Evolutionary conservation across 1,140 invertebrate genomes (phyloP).

Genomic region (Drosophila tsacasi): DNA sequence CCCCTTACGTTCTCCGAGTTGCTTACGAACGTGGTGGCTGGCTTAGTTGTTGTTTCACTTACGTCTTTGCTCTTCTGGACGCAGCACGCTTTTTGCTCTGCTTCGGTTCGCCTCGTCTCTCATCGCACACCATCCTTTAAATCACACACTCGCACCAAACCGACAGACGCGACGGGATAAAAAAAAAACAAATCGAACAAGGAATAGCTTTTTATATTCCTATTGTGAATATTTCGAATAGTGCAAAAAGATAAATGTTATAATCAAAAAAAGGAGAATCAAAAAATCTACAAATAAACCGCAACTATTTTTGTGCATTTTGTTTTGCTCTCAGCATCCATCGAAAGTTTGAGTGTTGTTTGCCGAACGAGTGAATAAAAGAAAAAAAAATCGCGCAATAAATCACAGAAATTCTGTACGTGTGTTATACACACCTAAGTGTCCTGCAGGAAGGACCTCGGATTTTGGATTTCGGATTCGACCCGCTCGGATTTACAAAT

Average conservation of each 20-base stretch:
- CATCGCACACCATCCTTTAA: slow-evolving; percentile 24
- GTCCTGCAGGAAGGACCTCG: slow-evolving; percentile 66
- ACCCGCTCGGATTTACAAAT: slow-evolving; percentile 15
- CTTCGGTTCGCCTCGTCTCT: slow-evolving; percentile 49
- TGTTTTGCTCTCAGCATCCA: slow-evolving; percentile 40
- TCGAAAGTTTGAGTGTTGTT: slow-evolving; percentile 12
- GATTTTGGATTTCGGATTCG: slow-evolving; percentile 19
- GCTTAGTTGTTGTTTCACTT: slow-evolving; percentile 21
- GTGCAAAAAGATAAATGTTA: slow-evolving; percentile 18
- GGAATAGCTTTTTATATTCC: slow-evolving; percentile 40
- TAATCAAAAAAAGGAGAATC: slow-evolving; percentile 8
- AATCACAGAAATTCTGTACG: slow-evolving; percentile 57
- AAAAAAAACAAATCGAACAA: slow-evolving; percentile 39
- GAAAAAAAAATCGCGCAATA: slow-evolving; percentile 28
- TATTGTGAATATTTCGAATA: slow-evolving; percentile 33
- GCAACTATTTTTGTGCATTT: slow-evolving; percentile 43
- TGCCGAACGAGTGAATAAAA: slow-evolving; percentile 17
- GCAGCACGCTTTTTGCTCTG: slow-evolving; percentile 67
- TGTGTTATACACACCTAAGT: slow-evolving; percentile 72
- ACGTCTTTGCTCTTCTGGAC: slow-evolving; percentile 57
- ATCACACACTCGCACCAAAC: slow-evolving; percentile 14
- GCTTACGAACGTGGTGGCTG: slow-evolving; percentile 3
- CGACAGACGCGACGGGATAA: slow-evolving; percentile 27
- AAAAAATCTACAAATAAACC: slow-evolving; percentile 16
- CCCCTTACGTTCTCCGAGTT: slow-evolving; percentile 9